Conservation (phyloP, 2,888 invertebrate species). For the Polietes domitor region DNA sequence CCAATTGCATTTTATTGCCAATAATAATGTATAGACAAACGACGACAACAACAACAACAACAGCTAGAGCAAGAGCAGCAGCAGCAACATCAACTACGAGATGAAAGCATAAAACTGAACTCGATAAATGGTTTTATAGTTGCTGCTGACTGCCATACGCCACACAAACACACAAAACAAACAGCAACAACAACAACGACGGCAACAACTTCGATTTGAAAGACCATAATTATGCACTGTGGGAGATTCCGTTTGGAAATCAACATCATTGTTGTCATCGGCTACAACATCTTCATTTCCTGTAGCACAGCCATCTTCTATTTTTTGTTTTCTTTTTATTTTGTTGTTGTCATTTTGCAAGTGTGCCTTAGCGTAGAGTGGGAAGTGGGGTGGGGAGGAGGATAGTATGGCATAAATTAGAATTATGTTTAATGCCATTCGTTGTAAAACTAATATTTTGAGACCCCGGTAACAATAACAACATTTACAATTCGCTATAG, state of each 20-base stretch:
- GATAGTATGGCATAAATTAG: background rate
- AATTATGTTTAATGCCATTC: background rate
- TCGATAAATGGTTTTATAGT: constrained; percentile 57
- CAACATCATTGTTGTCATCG: background rate
- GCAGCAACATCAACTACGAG: constrained; percentile 17
- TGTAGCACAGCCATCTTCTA: background rate
- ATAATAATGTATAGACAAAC: constrained; percentile 53
- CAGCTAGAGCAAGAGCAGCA: background rate
- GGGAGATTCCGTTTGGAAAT: constrained; percentile 35
- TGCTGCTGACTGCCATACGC: background rate
- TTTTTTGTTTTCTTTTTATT: background rate
- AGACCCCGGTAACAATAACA: background rate
- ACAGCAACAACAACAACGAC: constrained; percentile 28
- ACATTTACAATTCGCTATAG: background rate
- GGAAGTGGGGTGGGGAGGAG: background rate
- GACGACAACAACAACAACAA: background rate
- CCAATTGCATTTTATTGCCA: constrained; percentile 67
- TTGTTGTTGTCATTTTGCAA: too few species aligned
- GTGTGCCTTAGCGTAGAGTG: too few species aligned
- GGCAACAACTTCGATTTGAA: constrained; percentile 36
- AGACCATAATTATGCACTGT: constrained; percentile 60
- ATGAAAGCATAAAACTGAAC: constrained; percentile 56
- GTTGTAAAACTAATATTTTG: background rate
- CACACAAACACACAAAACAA: constrained; percentile 8
- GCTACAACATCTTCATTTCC: constrained; percentile 27